Evolutionary conservation across 2,888 invertebrate genomes (phyloP).

Genomic region (Zelleria hepariella): DNA sequence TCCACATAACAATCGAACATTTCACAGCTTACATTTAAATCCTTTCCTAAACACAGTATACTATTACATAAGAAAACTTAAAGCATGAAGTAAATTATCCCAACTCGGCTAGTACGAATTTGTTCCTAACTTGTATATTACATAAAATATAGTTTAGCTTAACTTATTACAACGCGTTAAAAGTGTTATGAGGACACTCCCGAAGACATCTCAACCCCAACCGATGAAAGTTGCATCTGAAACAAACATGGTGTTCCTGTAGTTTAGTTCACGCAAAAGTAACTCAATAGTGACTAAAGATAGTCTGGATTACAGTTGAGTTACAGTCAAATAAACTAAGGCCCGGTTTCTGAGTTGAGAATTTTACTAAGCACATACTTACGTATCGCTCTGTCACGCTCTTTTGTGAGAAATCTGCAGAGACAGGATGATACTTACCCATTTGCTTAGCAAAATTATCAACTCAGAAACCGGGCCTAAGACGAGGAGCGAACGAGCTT

Average conservation of each 20-base stretch:
- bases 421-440: too few species aligned
- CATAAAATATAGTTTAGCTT: slow-evolving; percentile 49
- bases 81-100: slow-evolving; percentile 59
- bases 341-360: too few species aligned
- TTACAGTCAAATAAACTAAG: too few species aligned
- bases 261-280: neutral
- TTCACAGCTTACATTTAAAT: neutral
- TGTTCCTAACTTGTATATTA: slow-evolving; percentile 60
- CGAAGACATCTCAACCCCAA: slow-evolving; percentile 48
- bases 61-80: slow-evolving; percentile 37
- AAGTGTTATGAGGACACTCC: slow-evolving; percentile 61
- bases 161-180: slow-evolving; percentile 23
- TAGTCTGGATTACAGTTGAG: too few species aligned
- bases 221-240: slow-evolving; percentile 38
- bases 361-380: too few species aligned
- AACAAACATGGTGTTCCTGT: slow-evolving; percentile 12
- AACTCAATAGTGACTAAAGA: too few species aligned
- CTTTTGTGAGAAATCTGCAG: too few species aligned
- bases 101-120: slow-evolving; percentile 57
- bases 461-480: too few species aligned
- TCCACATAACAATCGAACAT: slow-evolving; percentile 1
- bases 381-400: too few species aligned
- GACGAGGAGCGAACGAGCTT: too few species aligned
- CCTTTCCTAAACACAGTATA: neutral
- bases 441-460: too few species aligned